Evolutionary conservation across 1,140 invertebrate species (phyloP).

Genomic region (Idris sp.): DNA sequence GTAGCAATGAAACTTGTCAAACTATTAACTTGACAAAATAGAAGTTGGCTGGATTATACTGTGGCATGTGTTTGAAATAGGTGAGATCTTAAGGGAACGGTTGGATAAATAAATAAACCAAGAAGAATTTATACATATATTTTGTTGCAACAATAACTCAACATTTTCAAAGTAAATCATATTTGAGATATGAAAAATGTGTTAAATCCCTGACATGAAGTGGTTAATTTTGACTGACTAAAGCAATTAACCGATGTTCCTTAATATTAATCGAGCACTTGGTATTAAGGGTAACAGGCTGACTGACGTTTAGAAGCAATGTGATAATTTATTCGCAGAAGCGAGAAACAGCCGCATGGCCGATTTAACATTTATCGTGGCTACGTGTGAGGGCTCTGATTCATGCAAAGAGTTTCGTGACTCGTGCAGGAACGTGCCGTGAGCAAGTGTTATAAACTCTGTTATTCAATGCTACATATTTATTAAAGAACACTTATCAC

Average conservation of each 20-base stretch:
- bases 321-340: slow-evolving; percentile 60
- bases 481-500: slow-evolving; percentile 71
- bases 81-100: too few species aligned
- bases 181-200: too few species aligned
- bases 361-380: slow-evolving; percentile 60
- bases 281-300: slow-evolving; percentile 31
- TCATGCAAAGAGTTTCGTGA: slow-evolving; percentile 68
- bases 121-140: too few species aligned
- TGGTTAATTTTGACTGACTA: too few species aligned
- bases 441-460: slow-evolving; percentile 66
- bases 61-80: too few species aligned
- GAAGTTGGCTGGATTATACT: too few species aligned
- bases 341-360: slow-evolving; percentile 52
- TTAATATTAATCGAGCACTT: slow-evolving; percentile 29
- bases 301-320: slow-evolving; percentile 46
- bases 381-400: slow-evolving; percentile 64
- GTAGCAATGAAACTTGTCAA: too few species aligned
- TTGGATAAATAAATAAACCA: too few species aligned
- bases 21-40: too few species aligned
- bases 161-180: too few species aligned
- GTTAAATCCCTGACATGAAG: too few species aligned
- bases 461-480: slow-evolving; percentile 63
- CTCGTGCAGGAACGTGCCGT: slow-evolving; percentile 65
- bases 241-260: neutral
- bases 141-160: too few species aligned